Evolutionary conservation across 2,797 vertebrate species (phyloP), one percentile per base, ranked within the genome.

Genomic region (Spinus pinus): DNA sequence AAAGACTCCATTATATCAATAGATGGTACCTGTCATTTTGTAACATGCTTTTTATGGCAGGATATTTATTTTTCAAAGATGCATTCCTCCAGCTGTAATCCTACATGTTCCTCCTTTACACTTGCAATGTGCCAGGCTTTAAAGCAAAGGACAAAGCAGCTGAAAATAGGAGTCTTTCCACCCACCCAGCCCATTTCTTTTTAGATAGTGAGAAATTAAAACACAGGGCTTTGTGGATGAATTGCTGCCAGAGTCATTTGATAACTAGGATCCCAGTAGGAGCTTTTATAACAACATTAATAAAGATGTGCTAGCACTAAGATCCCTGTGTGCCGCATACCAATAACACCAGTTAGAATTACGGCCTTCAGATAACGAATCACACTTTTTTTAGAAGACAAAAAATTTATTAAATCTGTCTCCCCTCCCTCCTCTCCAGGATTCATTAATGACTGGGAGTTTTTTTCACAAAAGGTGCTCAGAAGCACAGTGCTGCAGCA

Each of bases 51-150:
- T 97, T 96, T 96, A 97, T 97, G 96, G 49, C 46, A 96, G 74
- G 81, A 86, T 96, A 97, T 97, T 97, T 97, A 94, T 94, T 97
- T 97, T 97, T 97, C 97, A 97, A 97, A 97, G 96, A 95, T 67
- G 24, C 77, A 90, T 95, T 96, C 86, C 90, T 97, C 90, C 88
- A 1, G 42, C 88, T 96, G 79, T 97, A 94, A 93, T 95, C 95
- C 86, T 97, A 78, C 95, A 79, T 93, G 77, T 94, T 93, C 90
- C 80, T 96, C 73, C 95, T 96, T 96, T 97, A 95, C 31, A 30
- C 77, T 96, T 78, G 82, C 93, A 95, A 79, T 14, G 51, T 93
- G 89, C 92, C 81, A 91, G 72, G 70, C 93, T 97, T 96, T 96
- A 96, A 97, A 95, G 71, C 74, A 61, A 93, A 97, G 96, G 96